A percentile compares a stretch with the other conserved stretches of the same genome.
phyloP scores from a whole-genome alignment of 2,888 invertebrate species.

The Dolichopus griseipennis region DNA sequence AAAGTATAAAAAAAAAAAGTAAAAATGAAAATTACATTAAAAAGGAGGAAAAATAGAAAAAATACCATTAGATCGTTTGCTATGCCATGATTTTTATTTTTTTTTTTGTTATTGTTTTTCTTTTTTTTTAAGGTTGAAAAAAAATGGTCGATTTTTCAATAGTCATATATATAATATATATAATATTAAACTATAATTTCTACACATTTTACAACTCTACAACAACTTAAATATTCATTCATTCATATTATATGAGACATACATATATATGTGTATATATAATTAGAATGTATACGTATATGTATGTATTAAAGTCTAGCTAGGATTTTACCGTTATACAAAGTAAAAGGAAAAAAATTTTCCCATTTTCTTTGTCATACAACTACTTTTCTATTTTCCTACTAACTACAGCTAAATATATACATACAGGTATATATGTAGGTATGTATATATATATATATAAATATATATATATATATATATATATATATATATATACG shows the following conservation, averaged over 20 bases:
- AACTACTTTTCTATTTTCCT: too few relatives aligned
- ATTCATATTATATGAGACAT: not conserved
- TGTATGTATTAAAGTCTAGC: too few relatives aligned
- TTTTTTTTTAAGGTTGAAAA: not conserved
- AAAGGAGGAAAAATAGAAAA: not conserved
- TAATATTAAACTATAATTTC: not conserved
- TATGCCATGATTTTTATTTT: not conserved
- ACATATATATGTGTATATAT: not conserved
- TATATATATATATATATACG: too few relatives aligned
- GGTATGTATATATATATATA: too few relatives aligned
- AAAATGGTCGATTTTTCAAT: constrained; percentile 2
- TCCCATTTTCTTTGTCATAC: too few relatives aligned
- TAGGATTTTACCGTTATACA: too few relatives aligned
- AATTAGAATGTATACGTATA: not conserved
- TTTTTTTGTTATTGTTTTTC: not conserved
- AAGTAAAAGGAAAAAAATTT: too few relatives aligned
- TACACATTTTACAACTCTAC: not conserved
- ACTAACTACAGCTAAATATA: too few relatives aligned
- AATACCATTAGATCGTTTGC: not conserved
- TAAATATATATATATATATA: too few relatives aligned
- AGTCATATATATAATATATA: constrained; percentile 1
- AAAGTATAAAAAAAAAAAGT: not conserved
- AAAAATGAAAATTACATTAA: not conserved
- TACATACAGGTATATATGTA: too few relatives aligned
- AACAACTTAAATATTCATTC: not conserved